Percentiles rank a stretch among this genome's conserved stretches.
phyloP scores from a whole-genome alignment of 2,888 invertebrate species.

The Lysandra bellargus region DNA sequence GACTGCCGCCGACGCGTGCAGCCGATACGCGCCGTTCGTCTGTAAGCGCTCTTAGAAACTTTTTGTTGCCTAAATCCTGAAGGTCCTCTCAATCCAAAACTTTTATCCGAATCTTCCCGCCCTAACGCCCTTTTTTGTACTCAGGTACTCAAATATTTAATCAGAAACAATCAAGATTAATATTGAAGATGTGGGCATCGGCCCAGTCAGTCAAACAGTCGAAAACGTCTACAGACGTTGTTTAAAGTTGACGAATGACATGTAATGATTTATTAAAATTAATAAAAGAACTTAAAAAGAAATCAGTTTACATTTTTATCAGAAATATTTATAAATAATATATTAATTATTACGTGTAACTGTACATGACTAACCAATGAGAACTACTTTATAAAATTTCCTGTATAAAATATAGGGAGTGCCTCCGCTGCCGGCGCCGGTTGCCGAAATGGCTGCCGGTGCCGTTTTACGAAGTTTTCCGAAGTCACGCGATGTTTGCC shows the following conservation, averaged over 20 bases:
- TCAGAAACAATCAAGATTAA: not conserved
- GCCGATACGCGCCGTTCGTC: too few relatives aligned
- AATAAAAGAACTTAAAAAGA: not conserved
- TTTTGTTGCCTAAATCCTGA: not conserved
- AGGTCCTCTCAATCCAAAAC: not conserved
- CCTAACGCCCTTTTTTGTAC: not conserved
- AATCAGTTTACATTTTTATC: not conserved
- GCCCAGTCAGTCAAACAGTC: not conserved
- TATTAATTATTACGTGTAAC: not conserved
- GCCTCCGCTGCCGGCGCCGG: too few relatives aligned
- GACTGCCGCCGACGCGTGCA: too few relatives aligned
- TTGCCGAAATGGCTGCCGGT: too few relatives aligned
- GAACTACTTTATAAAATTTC: not conserved
- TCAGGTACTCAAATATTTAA: slow-evolving; percentile 10
- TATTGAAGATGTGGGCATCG: not conserved
- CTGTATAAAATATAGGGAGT: not conserved
- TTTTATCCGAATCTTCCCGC: not conserved
- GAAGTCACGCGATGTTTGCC: too few relatives aligned
- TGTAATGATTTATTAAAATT: not conserved
- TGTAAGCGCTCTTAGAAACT: not conserved
- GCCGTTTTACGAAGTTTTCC: too few relatives aligned
- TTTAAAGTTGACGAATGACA: not conserved
- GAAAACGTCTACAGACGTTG: not conserved
- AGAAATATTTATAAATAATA: not conserved
- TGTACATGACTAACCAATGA: not conserved